Conservation (phyloP, 1,140 invertebrate species). For the Drosophila mauritiana region DNA sequence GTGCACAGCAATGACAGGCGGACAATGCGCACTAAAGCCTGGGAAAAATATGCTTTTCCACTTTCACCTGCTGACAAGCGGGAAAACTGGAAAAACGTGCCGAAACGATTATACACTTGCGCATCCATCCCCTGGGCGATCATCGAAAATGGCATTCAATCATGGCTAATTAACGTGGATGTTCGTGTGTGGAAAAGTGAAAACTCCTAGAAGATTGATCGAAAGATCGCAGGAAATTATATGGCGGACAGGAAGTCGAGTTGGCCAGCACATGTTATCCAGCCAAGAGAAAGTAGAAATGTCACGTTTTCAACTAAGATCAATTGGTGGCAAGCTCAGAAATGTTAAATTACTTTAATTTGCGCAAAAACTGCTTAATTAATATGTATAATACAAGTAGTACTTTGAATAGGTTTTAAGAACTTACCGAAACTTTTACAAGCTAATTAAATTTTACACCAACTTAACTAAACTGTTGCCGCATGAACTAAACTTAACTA, state of each 20-base stretch:
- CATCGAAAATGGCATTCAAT: conserved; percentile 35
- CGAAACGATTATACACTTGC: conserved; percentile 46
- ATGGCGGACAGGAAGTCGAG: conserved; percentile 24
- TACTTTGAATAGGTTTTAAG: too few relatives aligned
- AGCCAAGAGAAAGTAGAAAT: conserved; percentile 25
- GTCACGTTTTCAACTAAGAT: conserved; percentile 4
- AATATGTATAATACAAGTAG: not conserved
- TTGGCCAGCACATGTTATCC: not conserved
- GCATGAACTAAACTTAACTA: too few relatives aligned
- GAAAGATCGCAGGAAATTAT: conserved; percentile 37
- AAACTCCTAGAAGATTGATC: conserved; percentile 39
- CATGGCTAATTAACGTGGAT: conserved; percentile 12
- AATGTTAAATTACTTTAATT: not conserved
- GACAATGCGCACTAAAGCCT: conserved; percentile 23
- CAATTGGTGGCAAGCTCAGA: not conserved
- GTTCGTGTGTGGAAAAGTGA: conserved; percentile 39
- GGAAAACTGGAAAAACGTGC: conserved; percentile 40
- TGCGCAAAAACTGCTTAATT: not conserved
- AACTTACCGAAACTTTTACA: too few relatives aligned
- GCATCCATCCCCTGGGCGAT: conserved; percentile 25
- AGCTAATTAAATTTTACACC: too few relatives aligned
- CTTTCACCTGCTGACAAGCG: conserved; percentile 48
- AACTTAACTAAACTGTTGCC: too few relatives aligned
- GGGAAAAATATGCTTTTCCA: conserved; percentile 53
- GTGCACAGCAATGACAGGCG: conserved; percentile 15